Percentiles rank a stretch among this genome's conserved stretches.
phyloP scores from a whole-genome alignment of 2,113 vertebrate genomes.

The Piprites chloris region DNA sequence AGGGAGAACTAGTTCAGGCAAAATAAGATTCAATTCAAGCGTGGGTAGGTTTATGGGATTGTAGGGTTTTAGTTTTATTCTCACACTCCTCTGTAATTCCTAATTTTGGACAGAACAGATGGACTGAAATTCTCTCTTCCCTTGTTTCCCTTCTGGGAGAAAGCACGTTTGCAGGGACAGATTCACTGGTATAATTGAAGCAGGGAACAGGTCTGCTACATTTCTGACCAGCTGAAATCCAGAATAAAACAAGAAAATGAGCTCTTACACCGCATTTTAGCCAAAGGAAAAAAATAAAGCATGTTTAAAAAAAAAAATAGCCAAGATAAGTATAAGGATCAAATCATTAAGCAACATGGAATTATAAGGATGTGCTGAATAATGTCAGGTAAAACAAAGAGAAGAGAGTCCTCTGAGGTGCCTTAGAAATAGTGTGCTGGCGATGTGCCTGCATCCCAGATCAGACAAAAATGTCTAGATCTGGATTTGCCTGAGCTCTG shows the following conservation, averaged over 20 bases:
- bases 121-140: slow-evolving; percentile 17
- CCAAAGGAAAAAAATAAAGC: background rate
- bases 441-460: too few relatives aligned
- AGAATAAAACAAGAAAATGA: background rate
- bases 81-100: slow-evolving; percentile 31
- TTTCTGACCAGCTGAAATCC: slow-evolving; percentile 2
- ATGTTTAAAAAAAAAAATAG: background rate
- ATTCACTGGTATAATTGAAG: background rate
- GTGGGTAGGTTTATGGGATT: background rate
- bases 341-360: background rate
- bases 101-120: slow-evolving; percentile 48
- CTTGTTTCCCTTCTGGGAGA: background rate
- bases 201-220: background rate
- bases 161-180: background rate
- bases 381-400: background rate
- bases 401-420: background rate
- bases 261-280: background rate
- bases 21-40: background rate
- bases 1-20: background rate
- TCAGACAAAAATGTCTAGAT: background rate
- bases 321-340: background rate
- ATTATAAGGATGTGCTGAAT: background rate
- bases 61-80: background rate
- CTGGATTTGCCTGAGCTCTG: background rate
- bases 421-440: background rate